These are phyloP conservation scores for Drosophila fuyamai DNA, from an alignment of 1,140 invertebrate species.

Conservation along the genomic window DNA sequence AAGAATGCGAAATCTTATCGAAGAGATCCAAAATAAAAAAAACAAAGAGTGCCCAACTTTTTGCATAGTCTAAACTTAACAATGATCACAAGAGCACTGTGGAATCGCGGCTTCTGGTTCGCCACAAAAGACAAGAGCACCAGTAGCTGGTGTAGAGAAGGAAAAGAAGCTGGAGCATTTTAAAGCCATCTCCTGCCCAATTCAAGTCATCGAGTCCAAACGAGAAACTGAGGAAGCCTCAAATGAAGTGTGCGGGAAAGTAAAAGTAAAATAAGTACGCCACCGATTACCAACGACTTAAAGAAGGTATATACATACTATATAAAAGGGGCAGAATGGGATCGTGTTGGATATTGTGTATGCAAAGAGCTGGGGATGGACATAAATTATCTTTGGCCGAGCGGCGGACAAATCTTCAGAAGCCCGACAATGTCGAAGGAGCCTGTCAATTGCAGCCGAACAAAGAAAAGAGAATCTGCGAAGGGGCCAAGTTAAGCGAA, in stretches of 20 bases:
- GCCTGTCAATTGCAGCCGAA: conserved; percentile 57
- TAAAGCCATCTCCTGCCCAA: conserved; percentile 19
- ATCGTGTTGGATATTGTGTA: conserved; percentile 10
- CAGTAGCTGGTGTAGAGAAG: conserved; percentile 39
- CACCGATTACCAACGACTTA: conserved; percentile 11
- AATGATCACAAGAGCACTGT: conserved; percentile 26
- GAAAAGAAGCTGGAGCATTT: conserved; percentile 32
- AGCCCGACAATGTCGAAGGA: conserved; percentile 40
- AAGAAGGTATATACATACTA: no score
- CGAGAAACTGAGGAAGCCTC: conserved; percentile 32
- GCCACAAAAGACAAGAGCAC: conserved; percentile 30
- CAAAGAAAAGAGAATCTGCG: conserved; percentile 16
- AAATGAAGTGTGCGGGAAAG: conserved; percentile 63
- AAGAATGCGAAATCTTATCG: no score
- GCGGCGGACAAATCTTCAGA: conserved; percentile 75
- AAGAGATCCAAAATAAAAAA: no score
- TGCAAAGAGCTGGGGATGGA: conserved; percentile 56
- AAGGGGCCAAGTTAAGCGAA: conserved; percentile 2
- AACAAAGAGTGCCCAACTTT: no score
- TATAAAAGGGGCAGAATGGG: conserved; percentile 10
- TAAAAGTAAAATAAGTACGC: conserved; percentile 73
- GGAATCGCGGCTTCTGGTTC: conserved; percentile 19
- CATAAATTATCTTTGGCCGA: conserved; percentile 77
- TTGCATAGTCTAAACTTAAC: no score
- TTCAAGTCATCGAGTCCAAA: conserved; percentile 6